Base-by-base conservation (phyloP, 2,113 vertebrate species). In the Eulacestoma nigropectus region DNA sequence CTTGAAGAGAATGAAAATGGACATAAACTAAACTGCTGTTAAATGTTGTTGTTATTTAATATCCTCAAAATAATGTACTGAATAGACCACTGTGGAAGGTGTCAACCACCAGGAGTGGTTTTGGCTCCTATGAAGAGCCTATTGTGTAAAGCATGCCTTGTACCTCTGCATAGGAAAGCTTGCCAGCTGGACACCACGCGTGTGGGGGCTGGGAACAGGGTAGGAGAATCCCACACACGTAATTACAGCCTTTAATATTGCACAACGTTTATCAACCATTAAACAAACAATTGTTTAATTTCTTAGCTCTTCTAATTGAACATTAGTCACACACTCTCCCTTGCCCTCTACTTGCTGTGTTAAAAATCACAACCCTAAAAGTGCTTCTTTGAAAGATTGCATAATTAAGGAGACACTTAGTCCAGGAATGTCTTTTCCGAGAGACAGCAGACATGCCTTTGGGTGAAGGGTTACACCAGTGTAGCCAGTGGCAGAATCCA, bases 221-320 rank as follows among this genome's bases (percentile, higher is more conserved):
- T 18, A 83, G 50, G 53, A 93, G 65, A 46, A 86, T 63, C 55
- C 11, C 55, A 42, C 19, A 64, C n/a, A 50, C 62, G 30, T 77
- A 79, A 87, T 79, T 73, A 82, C 15, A 90, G 67, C 52, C 89
- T 88, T 96, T 88, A 79, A 80, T 67, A 85, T 49, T 91, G 57
- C 91, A 84, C 91, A 90, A 30, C 49, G 81, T 87, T 97, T 87
- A 92, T 76, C 87, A 97, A 73, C 72, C 69, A 30, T 97, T 97
- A 93, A 96, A 92, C 87, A 93, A 79, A 64, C 79, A 95, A 81
- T 89, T 95, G 49, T 87, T 97, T 95, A 29, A 94, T 97, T 95
- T 91, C 77, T 89, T 94, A 94, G 67, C 76, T 91, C 70, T 94
- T 97, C 94, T 95, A 95, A 95, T 93, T 96, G 95, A 97, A 72